Evolutionary conservation across 2,888 invertebrate genomes (phyloP).

Genomic region (Drosophila phalerata): DNA sequence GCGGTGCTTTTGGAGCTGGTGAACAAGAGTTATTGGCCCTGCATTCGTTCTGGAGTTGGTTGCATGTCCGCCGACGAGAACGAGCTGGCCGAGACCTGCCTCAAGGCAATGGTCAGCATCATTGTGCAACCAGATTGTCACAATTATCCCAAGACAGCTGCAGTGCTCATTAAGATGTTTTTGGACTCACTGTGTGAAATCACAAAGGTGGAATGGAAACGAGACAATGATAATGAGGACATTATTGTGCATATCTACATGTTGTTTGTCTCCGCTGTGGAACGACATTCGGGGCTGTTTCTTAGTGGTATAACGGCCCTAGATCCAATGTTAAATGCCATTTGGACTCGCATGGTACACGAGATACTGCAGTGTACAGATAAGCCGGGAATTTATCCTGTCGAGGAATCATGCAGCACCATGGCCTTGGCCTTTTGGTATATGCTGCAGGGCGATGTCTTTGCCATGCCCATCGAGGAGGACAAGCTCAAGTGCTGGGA

Average conservation of each 20-base stretch:
- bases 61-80: conserved; percentile 87
- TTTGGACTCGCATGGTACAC: conserved; percentile 88
- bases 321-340: conserved; percentile 86
- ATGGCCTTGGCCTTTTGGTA: conserved; percentile 97
- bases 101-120: conserved; percentile 87
- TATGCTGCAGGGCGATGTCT: conserved; percentile 89
- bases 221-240: conserved; percentile 87
- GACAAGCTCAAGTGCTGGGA: conserved; percentile 84
- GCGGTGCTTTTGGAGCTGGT: conserved; percentile 85
- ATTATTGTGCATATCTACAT: conserved; percentile 89
- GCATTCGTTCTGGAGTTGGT: conserved; percentile 85
- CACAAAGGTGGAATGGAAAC: conserved; percentile 86
- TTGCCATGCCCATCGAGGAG: conserved; percentile 81
- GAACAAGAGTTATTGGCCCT: conserved; percentile 86
- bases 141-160: conserved; percentile 87
- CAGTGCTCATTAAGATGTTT: conserved; percentile 88
- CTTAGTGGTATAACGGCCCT: conserved; percentile 83
- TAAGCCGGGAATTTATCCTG: conserved; percentile 92
- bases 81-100: conserved; percentile 88
- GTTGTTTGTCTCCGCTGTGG: conserved; percentile 89
- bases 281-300: conserved; percentile 88
- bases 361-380: conserved; percentile 92
- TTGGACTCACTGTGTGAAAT: conserved; percentile 87
- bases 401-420: conserved; percentile 94
- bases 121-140: conserved; percentile 88